phyloP scores from a whole-genome alignment of 37 sponge, comb jelly and placozoan genomes.

The Diacarnus erythraeanus region DNA sequence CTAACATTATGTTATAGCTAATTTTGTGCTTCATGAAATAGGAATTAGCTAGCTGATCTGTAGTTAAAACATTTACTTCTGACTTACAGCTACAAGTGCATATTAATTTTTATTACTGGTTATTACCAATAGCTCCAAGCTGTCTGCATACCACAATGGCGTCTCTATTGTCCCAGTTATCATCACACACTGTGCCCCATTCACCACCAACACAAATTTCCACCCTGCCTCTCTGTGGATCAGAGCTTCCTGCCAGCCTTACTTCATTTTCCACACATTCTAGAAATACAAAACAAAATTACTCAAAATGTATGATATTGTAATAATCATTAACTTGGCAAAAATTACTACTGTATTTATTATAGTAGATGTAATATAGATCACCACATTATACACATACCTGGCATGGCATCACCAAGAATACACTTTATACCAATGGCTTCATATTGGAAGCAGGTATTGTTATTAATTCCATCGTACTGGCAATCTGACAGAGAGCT shows the following conservation, averaged over 20 bases:
- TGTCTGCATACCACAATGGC: neutral
- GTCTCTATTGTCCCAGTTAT: neutral
- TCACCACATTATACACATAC: too few relatives aligned
- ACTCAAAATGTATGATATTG: too few relatives aligned
- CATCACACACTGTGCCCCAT: neutral
- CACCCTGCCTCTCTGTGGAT: neutral
- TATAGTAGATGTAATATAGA: too few relatives aligned
- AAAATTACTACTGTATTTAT: too few relatives aligned
- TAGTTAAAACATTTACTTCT: too few relatives aligned
- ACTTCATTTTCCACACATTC: neutral
- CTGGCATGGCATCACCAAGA: neutral
- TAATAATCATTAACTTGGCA: too few relatives aligned
- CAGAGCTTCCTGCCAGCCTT: neutral
- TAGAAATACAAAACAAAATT: too few relatives aligned
- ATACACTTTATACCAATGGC: neutral
- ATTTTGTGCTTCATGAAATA: too few relatives aligned
- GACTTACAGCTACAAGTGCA: too few relatives aligned
- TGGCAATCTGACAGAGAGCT: neutral
- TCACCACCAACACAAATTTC: neutral
- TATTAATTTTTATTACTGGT: neutral
- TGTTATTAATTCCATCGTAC: neutral
- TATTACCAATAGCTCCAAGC: neutral
- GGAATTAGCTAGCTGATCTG: too few relatives aligned
- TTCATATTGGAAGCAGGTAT: neutral
- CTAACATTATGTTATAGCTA: too few relatives aligned